A percentile compares a stretch with the other conserved stretches of the same genome.
Evolutionary conservation across 2,888 invertebrate species (phyloP).

Genomic region (Onthophagus sagittarius): DNA sequence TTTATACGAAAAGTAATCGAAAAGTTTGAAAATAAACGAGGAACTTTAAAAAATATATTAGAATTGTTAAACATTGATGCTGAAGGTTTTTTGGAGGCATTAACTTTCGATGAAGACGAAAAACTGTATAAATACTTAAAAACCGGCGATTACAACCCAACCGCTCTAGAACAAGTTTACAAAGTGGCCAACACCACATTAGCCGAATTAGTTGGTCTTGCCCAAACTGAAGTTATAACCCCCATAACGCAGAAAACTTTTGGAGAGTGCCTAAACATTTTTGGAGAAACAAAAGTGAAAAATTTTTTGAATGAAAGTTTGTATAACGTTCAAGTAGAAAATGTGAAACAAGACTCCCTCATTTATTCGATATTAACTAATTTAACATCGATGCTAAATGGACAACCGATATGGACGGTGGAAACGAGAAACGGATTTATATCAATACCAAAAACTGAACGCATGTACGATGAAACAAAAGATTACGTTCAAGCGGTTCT

Average conservation of each 20-base stretch:
- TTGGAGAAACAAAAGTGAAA: not conserved
- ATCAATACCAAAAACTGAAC: slow-evolving; percentile 12
- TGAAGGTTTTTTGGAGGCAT: slow-evolving; percentile 17
- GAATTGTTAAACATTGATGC: slow-evolving; percentile 21
- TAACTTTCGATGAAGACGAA: slow-evolving; percentile 21
- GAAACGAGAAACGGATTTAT: slow-evolving; percentile 20
- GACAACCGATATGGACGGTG: slow-evolving; percentile 20
- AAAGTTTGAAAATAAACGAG: slow-evolving; percentile 11
- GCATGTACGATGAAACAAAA: not conserved
- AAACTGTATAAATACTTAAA: slow-evolving; percentile 19
- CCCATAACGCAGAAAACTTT: not conserved
- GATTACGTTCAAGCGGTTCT: not conserved
- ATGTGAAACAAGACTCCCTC: slow-evolving; percentile 18
- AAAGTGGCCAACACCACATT: slow-evolving; percentile 5
- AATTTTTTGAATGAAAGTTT: not conserved
- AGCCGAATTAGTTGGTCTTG: slow-evolving; percentile 17
- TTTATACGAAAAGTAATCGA: slow-evolving; percentile 17
- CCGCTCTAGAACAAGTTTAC: slow-evolving; percentile 14
- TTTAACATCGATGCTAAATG: slow-evolving; percentile 19
- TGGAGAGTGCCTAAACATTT: not conserved
- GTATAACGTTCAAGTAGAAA: slow-evolving; percentile 14
- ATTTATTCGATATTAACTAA: slow-evolving; percentile 18
- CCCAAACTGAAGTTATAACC: slow-evolving; percentile 3
- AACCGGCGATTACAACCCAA: slow-evolving; percentile 24
- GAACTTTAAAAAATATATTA: slow-evolving; percentile 17